Evolutionary conservation across 2,113 vertebrate species (phyloP).

Genomic region (Nothobranchius furzeri): DNA sequence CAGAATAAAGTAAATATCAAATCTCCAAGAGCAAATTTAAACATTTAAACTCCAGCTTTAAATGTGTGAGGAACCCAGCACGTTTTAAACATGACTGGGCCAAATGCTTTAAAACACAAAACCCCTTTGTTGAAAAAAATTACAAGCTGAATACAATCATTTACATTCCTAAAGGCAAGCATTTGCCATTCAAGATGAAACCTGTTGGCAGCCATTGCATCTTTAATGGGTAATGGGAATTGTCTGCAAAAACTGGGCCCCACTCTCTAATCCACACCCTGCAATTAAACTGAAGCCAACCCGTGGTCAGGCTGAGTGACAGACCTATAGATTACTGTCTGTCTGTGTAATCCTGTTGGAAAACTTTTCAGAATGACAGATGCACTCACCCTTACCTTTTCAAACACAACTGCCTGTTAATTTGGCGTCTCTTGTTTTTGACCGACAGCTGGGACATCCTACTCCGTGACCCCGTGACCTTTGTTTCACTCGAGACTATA

Average conservation of each 20-base stretch:
- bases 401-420: slow-evolving; percentile 57
- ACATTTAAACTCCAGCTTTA: neutral
- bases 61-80: slow-evolving; percentile 9
- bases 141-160: slow-evolving; percentile 53
- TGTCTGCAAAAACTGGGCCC: slow-evolving; percentile 51
- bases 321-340: slow-evolving; percentile 72
- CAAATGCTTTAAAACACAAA: slow-evolving; percentile 21
- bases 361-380: slow-evolving; percentile 62
- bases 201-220: slow-evolving; percentile 64
- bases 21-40: too few species aligned
- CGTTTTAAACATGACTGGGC: neutral
- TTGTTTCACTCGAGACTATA: slow-evolving; percentile 62
- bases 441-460: slow-evolving; percentile 75
- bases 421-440: slow-evolving; percentile 69
- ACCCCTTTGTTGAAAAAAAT: slow-evolving; percentile 48
- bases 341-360: slow-evolving; percentile 57
- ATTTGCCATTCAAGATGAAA: slow-evolving; percentile 67
- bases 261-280: slow-evolving; percentile 42
- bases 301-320: slow-evolving; percentile 69
- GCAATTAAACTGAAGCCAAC: slow-evolving; percentile 67
- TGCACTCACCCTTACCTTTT: slow-evolving; percentile 59
- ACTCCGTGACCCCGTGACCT: slow-evolving; percentile 59
- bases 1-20: too few species aligned
- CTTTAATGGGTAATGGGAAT: slow-evolving; percentile 65
- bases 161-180: slow-evolving; percentile 69